Percentiles rank a stretch among this genome's conserved stretches.
Conservation (phyloP, 2,113 vertebrate genomes). For the Clarias magur region DNA sequence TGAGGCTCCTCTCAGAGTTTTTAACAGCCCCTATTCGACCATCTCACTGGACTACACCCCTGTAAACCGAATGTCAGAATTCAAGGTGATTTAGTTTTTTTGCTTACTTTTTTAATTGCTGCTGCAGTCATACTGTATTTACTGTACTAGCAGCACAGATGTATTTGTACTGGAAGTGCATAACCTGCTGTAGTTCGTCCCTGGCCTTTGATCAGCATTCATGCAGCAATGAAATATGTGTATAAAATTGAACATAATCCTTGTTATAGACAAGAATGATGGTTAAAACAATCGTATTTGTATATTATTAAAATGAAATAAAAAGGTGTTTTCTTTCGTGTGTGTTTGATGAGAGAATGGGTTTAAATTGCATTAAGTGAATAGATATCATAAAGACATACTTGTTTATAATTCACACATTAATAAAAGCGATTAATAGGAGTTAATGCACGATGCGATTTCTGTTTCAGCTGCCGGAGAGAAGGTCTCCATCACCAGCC, state of each 20-base stretch:
- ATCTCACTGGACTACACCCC: conserved; percentile 69
- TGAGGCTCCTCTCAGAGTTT: conserved; percentile 67
- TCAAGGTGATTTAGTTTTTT: conserved; percentile 60
- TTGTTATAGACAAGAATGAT: not conserved
- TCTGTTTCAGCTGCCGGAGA: conserved; percentile 46
- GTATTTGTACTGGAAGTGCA: not conserved
- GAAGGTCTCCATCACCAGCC: conserved; percentile 67
- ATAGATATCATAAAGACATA: not conserved
- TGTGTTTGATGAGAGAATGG: not conserved
- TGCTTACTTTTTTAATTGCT: too few species aligned
- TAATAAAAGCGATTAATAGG: not conserved
- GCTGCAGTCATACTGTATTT: too few species aligned
- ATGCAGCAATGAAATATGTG: not conserved
- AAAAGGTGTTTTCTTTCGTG: not conserved
- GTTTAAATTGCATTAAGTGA: not conserved
- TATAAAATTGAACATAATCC: not conserved
- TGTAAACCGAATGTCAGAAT: conserved; percentile 65
- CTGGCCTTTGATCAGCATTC: not conserved
- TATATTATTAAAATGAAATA: too few species aligned
- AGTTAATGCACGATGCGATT: not conserved
- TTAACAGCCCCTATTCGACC: conserved; percentile 72
- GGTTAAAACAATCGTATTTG: not conserved
- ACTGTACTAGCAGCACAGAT: not conserved
- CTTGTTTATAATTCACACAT: not conserved
- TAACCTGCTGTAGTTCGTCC: not conserved